phyloP scores from a whole-genome alignment of 2,113 vertebrate species.

The Nyctibius bracteatus region DNA sequence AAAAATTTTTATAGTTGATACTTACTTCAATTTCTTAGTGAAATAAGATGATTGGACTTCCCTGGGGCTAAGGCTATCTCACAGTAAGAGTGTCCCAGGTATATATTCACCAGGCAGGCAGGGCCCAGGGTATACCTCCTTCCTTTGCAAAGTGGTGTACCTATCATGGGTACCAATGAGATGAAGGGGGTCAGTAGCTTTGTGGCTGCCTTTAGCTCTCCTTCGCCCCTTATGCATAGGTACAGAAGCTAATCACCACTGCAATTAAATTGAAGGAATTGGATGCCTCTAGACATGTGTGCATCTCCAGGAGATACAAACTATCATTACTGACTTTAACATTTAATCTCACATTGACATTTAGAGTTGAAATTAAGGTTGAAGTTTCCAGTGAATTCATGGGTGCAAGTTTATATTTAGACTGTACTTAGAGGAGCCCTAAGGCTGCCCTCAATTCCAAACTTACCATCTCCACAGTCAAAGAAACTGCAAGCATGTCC shows the following conservation, averaged over 20 bases:
- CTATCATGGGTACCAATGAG: neutral
- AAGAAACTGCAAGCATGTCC: neutral
- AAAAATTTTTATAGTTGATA: neutral
- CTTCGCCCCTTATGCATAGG: neutral
- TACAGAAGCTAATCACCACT: neutral
- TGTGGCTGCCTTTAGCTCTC: neutral
- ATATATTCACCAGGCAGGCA: neutral
- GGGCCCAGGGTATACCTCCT: no score
- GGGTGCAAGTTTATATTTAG: constrained; percentile 42
- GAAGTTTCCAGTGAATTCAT: neutral
- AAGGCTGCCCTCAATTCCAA: constrained; percentile 20
- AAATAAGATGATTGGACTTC: neutral
- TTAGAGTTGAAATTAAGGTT: neutral
- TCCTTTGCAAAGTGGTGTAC: neutral
- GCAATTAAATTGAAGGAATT: neutral
- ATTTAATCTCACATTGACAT: neutral
- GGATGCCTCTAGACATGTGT: neutral
- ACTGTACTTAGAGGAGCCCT: neutral
- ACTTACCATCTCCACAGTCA: neutral
- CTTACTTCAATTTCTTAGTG: neutral
- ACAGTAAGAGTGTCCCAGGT: neutral
- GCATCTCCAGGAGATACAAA: neutral
- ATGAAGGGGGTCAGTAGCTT: neutral
- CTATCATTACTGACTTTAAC: neutral
- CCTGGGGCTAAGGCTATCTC: neutral